Conservation (phyloP, 2,888 invertebrate genomes). For the Blastobasis lacticolella region DNA sequence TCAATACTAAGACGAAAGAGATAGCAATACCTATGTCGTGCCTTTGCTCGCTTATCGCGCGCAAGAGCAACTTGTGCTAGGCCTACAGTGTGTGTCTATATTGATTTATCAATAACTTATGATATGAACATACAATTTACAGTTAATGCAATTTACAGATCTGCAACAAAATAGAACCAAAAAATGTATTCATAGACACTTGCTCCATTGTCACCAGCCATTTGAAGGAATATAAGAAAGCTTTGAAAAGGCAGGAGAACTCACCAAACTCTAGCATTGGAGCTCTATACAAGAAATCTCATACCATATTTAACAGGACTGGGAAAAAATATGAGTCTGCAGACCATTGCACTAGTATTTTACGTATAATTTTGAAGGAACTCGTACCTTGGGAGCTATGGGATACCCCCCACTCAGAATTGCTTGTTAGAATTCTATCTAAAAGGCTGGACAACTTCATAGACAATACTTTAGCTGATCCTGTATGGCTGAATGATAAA, state of each 20-base stretch:
- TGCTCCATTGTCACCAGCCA: conserved; percentile 75
- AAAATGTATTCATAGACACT: conserved; percentile 56
- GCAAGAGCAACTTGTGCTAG: too few species aligned
- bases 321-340: conserved; percentile 56
- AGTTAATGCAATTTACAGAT: conserved; percentile 44
- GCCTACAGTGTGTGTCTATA: neutral
- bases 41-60: too few species aligned
- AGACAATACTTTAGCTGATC: conserved; percentile 61
- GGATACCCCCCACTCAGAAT: conserved; percentile 78
- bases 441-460: conserved; percentile 71
- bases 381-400: conserved; percentile 79
- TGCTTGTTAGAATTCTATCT: conserved; percentile 75
- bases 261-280: conserved; percentile 52
- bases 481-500: conserved; percentile 65
- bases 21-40: too few species aligned
- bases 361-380: conserved; percentile 76
- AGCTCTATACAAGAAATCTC: conserved; percentile 63
- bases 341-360: conserved; percentile 74
- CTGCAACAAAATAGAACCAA: conserved; percentile 59
- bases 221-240: conserved; percentile 77
- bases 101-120: neutral
- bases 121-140: conserved; percentile 9
- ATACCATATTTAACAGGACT: conserved; percentile 38
- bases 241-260: conserved; percentile 73
- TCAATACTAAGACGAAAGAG: too few species aligned